phyloP scores from a whole-genome alignment of 2,797 vertebrate genomes.

The Oreortyx pictus region DNA sequence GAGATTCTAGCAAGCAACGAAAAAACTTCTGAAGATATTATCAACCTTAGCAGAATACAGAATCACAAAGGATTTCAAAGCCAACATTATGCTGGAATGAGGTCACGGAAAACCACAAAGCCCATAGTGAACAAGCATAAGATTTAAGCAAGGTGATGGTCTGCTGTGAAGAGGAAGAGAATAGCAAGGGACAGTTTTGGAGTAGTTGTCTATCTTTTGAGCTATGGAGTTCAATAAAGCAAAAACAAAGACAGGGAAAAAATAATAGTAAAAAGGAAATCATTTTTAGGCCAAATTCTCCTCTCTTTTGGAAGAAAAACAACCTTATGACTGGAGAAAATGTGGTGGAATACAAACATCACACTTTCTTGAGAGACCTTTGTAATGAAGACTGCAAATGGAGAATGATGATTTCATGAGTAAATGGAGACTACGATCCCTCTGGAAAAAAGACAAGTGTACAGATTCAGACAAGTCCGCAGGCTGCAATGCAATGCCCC shows the following conservation, averaged over 20 bases:
- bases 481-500: not conserved
- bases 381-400: not conserved
- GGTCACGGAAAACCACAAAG: not conserved
- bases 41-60: not conserved
- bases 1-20: not conserved
- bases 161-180: not conserved
- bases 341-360: not conserved
- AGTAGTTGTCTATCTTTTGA: not conserved
- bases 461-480: not conserved
- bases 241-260: not conserved
- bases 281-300: not conserved
- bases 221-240: not conserved
- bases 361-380: not conserved
- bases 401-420: not conserved
- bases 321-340: not conserved
- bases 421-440: not conserved
- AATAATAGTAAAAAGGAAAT: not conserved
- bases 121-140: not conserved
- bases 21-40: not conserved
- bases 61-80: not conserved
- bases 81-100: not conserved
- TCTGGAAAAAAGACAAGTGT: not conserved
- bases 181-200: not conserved
- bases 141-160: not conserved
- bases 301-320: not conserved